Base-by-base conservation (phyloP, 1,140 invertebrate genomes). In the Pemphigus obesinymphae region DNA sequence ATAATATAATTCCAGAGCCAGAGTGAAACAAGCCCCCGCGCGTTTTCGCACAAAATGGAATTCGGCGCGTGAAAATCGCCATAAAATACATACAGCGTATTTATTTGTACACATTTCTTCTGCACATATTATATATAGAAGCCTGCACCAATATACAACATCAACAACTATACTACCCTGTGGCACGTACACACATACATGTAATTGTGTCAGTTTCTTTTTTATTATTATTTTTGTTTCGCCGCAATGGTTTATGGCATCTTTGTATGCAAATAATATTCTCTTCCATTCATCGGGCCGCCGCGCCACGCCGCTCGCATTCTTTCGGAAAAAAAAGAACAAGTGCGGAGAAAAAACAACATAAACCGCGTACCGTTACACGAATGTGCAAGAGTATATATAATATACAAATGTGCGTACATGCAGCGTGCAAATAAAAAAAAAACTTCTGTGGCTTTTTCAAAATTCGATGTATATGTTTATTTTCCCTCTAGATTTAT, bases 191-290 rank as follows among this genome's bases (percentile, higher is more conserved):
- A 43, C 66, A 66, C n/a, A n/a, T n/a, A n/a, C n/a, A n/a, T 20
- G 66, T 37, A 43, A 43, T 78, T 78, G 75, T 78, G 31, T 58
- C 73, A 37, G n/a, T 45, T 80, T 13, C 37, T 43, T 50, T 73
- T 73, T 80, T 80, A 53, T 61, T 58, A 55, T 61, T 29, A 40
- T 63, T 80, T 63, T 63, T 61, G 55, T 61, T 61, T 40, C 37
- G 17, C 76, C 50, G 76, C 76, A 43, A 80, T 80, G 55, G 76
- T 80, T 80, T 80, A 80, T 80, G 76, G 76, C 76, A 80, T 80
- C 76, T 80, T 80, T 80, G 76, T 80, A 80, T 80, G 76, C 76
- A 80, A 80, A 80, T 80, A 80, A 63, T 61, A 45, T 45, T 80
- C 53, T 43, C 76, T 80, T 5, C 75, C 75, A 78, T 78, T 78